Evolutionary conservation across 1,140 invertebrate species (phyloP).

Genomic region (Brachionus koreanus): DNA sequence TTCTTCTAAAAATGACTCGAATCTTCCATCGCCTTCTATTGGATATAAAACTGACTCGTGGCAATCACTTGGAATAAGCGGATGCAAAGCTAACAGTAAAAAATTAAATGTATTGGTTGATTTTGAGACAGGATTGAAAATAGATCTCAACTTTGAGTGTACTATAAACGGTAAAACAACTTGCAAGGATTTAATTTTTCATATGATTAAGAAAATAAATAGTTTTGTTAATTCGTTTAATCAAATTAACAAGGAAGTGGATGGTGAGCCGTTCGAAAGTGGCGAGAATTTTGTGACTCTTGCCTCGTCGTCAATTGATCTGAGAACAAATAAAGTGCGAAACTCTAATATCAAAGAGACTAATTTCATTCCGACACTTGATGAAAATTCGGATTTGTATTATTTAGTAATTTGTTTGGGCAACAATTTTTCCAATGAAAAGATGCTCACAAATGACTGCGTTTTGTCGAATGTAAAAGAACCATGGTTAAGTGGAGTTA

Average conservation of each 20-base stretch:
- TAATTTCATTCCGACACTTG: background rate
- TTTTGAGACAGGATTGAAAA: slow-evolving; percentile 39
- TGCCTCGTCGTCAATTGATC: background rate
- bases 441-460: background rate
- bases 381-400: slow-evolving; percentile 16
- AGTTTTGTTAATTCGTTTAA: slow-evolving; percentile 24
- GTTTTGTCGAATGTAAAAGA: background rate
- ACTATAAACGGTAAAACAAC: slow-evolving; percentile 28
- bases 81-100: background rate
- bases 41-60: background rate
- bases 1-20: slow-evolving; percentile 15
- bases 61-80: background rate
- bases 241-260: background rate
- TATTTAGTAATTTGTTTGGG: background rate
- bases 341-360: background rate
- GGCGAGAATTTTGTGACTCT: background rate
- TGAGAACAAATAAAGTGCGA: background rate
- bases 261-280: background rate
- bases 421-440: background rate
- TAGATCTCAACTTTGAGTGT: slow-evolving; percentile 38
- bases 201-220: slow-evolving; percentile 15
- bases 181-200: slow-evolving; percentile 20
- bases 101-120: slow-evolving; percentile 20
- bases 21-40: background rate
- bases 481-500: slow-evolving; percentile 20